Conservation (phyloP, 2,797 vertebrate genomes). For the Orientallactaga sibirica region DNA sequence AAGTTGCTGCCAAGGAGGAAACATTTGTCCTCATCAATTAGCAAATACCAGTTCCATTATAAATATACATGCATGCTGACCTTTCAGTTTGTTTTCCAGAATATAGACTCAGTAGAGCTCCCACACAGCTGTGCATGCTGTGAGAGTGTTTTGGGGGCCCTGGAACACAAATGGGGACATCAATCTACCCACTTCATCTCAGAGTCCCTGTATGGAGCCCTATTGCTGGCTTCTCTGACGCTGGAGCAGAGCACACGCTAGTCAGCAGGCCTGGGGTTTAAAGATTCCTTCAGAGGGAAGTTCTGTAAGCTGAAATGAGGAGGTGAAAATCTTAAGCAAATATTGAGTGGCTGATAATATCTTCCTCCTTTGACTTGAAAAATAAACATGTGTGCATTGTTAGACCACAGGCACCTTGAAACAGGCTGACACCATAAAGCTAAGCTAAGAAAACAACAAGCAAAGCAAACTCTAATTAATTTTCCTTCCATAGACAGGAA, state of each 20-base stretch:
- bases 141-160: slow-evolving; percentile 71
- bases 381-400: slow-evolving; percentile 56
- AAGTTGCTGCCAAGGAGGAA: slow-evolving; percentile 64
- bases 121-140: slow-evolving; percentile 27
- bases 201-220: slow-evolving; percentile 28
- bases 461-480: slow-evolving; percentile 47
- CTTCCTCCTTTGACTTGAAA: slow-evolving; percentile 60
- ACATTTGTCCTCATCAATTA: slow-evolving; percentile 58
- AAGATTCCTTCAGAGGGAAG: slow-evolving; percentile 70
- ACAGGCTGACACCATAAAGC: background rate
- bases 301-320: slow-evolving; percentile 61
- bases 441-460: slow-evolving; percentile 5
- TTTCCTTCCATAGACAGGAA: slow-evolving; percentile 45
- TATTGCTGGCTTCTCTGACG: slow-evolving; percentile 44
- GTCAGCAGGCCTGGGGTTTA: slow-evolving; percentile 68
- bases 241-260: background rate
- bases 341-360: slow-evolving; percentile 56
- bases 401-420: background rate
- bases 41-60: slow-evolving; percentile 64
- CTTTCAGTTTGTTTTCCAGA: slow-evolving; percentile 75
- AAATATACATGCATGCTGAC: slow-evolving; percentile 71
- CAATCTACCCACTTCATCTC: slow-evolving; percentile 57
- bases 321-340: slow-evolving; percentile 66
- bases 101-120: slow-evolving; percentile 46
- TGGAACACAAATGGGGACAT: slow-evolving; percentile 41